Percentiles rank a stretch among this genome's conserved stretches.
Evolutionary conservation across 2,797 vertebrate species (phyloP).

Genomic region (Natrix natrix): DNA sequence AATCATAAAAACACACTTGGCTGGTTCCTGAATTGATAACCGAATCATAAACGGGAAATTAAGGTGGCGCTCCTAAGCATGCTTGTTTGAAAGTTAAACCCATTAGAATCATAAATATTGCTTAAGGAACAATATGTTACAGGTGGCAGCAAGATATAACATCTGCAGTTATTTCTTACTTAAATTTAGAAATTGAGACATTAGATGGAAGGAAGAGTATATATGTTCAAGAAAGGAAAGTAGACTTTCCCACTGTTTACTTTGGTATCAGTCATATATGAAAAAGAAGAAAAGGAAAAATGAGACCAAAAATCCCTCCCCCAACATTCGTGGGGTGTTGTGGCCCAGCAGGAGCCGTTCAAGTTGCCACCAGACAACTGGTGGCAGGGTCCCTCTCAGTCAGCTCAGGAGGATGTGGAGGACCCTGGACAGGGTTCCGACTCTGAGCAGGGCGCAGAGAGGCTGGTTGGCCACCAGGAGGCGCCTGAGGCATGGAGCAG

Average conservation of each 20-base stretch:
- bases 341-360: too few relatives aligned
- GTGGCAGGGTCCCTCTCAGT: too few relatives aligned
- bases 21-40: neutral
- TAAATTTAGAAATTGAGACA: neutral
- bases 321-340: neutral
- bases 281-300: too few relatives aligned
- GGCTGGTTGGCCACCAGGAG: too few relatives aligned
- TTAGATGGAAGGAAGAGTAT: neutral
- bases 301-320: neutral
- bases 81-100: neutral
- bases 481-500: too few relatives aligned
- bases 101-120: neutral
- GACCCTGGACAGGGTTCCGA: too few relatives aligned
- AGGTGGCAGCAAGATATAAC: neutral
- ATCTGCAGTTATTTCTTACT: neutral
- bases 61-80: neutral
- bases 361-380: too few relatives aligned
- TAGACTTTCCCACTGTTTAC: neutral
- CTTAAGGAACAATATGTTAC: neutral
- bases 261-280: neutral
- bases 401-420: too few relatives aligned
- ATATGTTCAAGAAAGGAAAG: neutral
- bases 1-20: neutral
- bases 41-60: neutral
- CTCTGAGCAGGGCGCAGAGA: too few relatives aligned